phyloP scores from a whole-genome alignment of 2,888 invertebrate species.

The Polydesmus complanatus region DNA sequence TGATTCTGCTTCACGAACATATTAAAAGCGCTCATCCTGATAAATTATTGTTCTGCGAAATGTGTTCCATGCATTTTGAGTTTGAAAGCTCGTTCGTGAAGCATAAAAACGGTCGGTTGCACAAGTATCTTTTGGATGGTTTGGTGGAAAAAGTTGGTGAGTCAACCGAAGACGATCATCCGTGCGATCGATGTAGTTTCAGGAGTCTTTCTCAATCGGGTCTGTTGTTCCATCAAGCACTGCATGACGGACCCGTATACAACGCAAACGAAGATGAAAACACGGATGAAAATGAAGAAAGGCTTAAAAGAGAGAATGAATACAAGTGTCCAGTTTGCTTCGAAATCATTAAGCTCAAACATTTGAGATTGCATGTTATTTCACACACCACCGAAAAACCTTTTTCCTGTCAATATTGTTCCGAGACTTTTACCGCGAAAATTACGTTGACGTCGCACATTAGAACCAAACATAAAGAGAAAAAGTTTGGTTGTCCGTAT shows the following conservation, averaged over 20 bases:
- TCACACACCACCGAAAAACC: not conserved
- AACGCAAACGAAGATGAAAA: not conserved
- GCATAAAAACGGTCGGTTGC: not conserved
- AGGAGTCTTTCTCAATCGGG: not conserved
- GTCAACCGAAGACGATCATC: not conserved
- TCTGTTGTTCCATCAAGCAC: not conserved
- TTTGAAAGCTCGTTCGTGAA: not conserved
- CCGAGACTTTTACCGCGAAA: not conserved
- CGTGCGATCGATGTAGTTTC: not conserved
- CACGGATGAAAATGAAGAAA: not conserved
- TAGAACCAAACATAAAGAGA: not conserved
- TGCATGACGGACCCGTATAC: not conserved
- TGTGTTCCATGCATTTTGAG: not conserved
- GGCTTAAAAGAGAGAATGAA: not conserved
- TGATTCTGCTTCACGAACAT: not conserved
- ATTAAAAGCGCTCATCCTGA: not conserved
- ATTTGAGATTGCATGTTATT: not conserved
- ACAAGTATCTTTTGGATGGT: not conserved
- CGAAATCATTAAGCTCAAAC: not conserved
- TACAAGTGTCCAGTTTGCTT: not conserved
- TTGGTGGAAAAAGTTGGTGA: not conserved
- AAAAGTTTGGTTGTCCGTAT: not conserved
- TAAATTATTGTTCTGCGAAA: not conserved
- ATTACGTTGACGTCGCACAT: not conserved
- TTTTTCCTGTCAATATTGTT: not conserved